Conservation (phyloP, 37 sponge, comb jelly and placozoan species). For the Aplysina aerophoba region DNA sequence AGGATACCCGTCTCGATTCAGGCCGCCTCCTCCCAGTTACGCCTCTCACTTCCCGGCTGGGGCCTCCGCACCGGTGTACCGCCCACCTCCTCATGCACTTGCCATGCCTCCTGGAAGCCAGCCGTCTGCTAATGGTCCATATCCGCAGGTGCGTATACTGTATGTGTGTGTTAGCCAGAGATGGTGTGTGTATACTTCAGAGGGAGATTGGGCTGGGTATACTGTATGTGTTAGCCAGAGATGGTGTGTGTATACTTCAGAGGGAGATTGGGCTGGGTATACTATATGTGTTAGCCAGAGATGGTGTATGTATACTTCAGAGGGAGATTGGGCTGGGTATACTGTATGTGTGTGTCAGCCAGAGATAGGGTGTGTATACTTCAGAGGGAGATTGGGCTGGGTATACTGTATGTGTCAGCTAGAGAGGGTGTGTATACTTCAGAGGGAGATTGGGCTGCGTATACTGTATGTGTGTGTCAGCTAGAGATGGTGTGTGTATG, state of each 20-base stretch:
- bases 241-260: conserved; percentile 7
- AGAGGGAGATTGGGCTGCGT: no score
- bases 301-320: no score
- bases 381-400: no score
- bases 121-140: neutral
- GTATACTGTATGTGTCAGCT: no score
- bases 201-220: no score
- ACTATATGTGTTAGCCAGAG: no score
- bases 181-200: conserved; percentile 12
- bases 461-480: neutral
- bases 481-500: neutral
- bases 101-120: neutral
- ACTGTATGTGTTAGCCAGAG: conserved; percentile 4
- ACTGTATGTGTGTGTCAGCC: conserved; percentile 4
- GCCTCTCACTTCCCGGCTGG: neutral
- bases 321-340: no score
- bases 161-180: conserved; percentile 9
- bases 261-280: no score
- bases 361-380: conserved; percentile 1
- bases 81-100: conserved; percentile 20
- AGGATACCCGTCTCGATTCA: no score
- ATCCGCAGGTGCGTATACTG: neutral
- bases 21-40: neutral
- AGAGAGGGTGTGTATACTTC: no score
- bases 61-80: neutral